These are phyloP conservation scores for Drosophila kanapiae DNA, from an alignment of 1,140 invertebrate genomes.

Conservation along the genomic window DNA sequence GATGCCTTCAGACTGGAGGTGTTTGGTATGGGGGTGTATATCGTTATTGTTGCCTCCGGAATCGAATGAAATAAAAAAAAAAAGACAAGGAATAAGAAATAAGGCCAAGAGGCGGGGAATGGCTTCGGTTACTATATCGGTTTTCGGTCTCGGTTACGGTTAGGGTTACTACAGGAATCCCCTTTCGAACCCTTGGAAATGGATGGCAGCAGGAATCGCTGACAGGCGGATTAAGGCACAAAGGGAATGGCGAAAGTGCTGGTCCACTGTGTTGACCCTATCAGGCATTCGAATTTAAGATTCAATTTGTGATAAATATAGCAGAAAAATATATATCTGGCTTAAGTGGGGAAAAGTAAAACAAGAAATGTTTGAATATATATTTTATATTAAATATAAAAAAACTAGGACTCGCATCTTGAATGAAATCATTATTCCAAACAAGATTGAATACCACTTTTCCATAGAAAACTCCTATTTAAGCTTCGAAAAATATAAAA, in stretches of 20 bases:
- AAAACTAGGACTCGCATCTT: too few relatives aligned
- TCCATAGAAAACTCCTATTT: too few relatives aligned
- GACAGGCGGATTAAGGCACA: conserved; percentile 67
- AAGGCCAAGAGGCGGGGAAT: conserved; percentile 5
- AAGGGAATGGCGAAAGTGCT: conserved; percentile 30
- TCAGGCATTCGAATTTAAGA: neutral
- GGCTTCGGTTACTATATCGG: conserved; percentile 28
- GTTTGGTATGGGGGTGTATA: neutral
- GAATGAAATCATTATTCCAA: too few relatives aligned
- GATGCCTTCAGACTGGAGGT: neutral
- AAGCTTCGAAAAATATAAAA: too few relatives aligned
- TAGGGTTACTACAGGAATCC: conserved; percentile 30
- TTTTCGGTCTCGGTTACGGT: conserved; percentile 43
- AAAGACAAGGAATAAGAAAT: conserved; percentile 4
- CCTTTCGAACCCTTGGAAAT: conserved; percentile 50
- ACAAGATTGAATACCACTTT: too few relatives aligned
- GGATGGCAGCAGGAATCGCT: conserved; percentile 38
- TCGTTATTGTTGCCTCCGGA: conserved; percentile 4
- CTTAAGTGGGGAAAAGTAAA: neutral
- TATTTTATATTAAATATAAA: too few relatives aligned
- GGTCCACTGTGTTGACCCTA: conserved; percentile 56
- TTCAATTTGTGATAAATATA: conserved; percentile 6
- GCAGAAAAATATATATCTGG: neutral
- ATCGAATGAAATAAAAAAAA: conserved; percentile 17
- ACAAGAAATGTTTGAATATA: too few relatives aligned